Evolutionary conservation across 2,113 vertebrate species (phyloP).

Genomic region (Daubentonia madagascariensis): DNA sequence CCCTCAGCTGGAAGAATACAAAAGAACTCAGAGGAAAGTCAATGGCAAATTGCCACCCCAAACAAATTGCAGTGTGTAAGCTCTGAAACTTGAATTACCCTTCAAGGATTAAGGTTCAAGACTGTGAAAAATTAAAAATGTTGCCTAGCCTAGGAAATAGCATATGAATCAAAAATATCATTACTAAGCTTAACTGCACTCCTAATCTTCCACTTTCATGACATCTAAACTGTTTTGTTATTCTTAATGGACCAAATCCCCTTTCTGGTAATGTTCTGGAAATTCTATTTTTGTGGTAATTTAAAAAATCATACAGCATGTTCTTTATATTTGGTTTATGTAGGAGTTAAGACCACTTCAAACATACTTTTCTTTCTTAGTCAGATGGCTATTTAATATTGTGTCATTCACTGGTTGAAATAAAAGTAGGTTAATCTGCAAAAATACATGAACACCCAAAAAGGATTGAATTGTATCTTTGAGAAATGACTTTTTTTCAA

Average conservation of each 20-base stretch:
- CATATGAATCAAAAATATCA: slow-evolving; percentile 67
- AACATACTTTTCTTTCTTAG: slow-evolving; percentile 63
- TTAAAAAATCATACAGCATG: slow-evolving; percentile 64
- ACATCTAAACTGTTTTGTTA: slow-evolving; percentile 64
- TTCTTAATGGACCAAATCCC: slow-evolving; percentile 73
- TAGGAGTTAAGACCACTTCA: slow-evolving; percentile 74
- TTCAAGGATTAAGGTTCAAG: slow-evolving; percentile 64
- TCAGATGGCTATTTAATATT: slow-evolving; percentile 71
- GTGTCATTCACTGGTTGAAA: slow-evolving; percentile 68
- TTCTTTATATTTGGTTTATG: slow-evolving; percentile 69
- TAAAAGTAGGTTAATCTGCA: slow-evolving; percentile 66
- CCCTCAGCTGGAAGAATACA: neutral
- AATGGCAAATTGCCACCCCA: slow-evolving; percentile 60
- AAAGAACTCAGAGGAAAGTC: slow-evolving; percentile 11
- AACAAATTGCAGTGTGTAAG: slow-evolving; percentile 37
- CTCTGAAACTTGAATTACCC: slow-evolving; percentile 64
- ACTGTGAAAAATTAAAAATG: slow-evolving; percentile 71
- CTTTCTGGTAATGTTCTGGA: slow-evolving; percentile 66
- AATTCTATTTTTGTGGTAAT: slow-evolving; percentile 73
- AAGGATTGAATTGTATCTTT: slow-evolving; percentile 64
- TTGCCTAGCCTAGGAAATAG: slow-evolving; percentile 60
- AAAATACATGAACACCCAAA: slow-evolving; percentile 63
- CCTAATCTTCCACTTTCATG: slow-evolving; percentile 65
- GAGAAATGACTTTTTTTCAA: slow-evolving; percentile 51
- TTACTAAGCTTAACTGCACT: slow-evolving; percentile 44